Base-by-base conservation (phyloP, 1,140 invertebrate genomes). In the Drosophila nebulosa region DNA sequence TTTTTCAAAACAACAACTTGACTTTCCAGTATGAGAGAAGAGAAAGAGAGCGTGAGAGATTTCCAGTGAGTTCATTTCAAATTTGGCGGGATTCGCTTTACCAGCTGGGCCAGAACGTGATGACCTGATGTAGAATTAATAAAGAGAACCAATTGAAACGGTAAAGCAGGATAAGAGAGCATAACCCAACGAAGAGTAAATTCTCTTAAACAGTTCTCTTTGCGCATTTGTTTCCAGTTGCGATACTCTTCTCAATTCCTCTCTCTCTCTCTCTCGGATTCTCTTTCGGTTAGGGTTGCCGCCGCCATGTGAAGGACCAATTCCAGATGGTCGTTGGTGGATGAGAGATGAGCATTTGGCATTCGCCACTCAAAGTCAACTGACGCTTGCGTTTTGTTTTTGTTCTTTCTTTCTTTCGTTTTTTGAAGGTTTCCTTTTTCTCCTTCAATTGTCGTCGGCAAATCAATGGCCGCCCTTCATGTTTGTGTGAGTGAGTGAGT, bases 391-490 rank as follows among this genome's bases (percentile, higher is more conserved):
- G 59, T 77, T 16, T 50, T 16, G 51, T 36, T 68, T 63, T 66
- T 55, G 64, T 62, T 57, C 36, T 27, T 72, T 72, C 12, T 16
- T 16, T n/a, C n/a, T n/a, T n/a, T 35, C 32, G 32, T 73, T 57
- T 56, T 36, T n/a, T 3, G 35, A 36, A n/a, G 35, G 35, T 36
- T 36, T 46, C 39, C 39, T 46, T 46, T 46, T 46, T 46, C 39
- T 46, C 16, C 39, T 21, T 46, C 53, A 52, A 63, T 69, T 78
- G 70, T 83, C 81, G 81, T 64, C 81, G 81, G 81, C 83, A 88
- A 88, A 86, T 88, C 74, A 52, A 88, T 86, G 81, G 81, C 83
- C 70, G 81, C 67, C 60, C 76, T 56, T 53, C 30, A 70, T 86
- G 64, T 64, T 69, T 70, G 51, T 63, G 30, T 42, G 59, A 76